phyloP scores from a whole-genome alignment of 2,797 vertebrate species.

The Florisuga fusca region DNA sequence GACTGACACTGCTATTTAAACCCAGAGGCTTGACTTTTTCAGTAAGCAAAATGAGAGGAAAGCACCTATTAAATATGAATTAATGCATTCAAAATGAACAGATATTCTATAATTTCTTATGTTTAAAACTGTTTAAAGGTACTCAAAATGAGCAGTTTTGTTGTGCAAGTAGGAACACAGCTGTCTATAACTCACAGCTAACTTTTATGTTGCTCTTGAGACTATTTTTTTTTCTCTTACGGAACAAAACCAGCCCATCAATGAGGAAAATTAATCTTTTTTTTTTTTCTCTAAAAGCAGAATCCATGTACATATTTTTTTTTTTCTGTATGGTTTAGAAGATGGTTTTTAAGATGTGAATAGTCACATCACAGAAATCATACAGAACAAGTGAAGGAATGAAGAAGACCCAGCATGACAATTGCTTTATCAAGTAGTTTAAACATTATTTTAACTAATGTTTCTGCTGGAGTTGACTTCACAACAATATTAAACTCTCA shows the following conservation, averaged over 20 bases:
- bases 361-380: slow-evolving; percentile 54
- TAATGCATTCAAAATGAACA: background rate
- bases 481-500: slow-evolving; percentile 22
- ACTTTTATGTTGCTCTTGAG: background rate
- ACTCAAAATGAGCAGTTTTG: background rate
- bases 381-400: slow-evolving; percentile 37
- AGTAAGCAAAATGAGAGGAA: background rate
- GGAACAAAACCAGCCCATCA: slow-evolving; percentile 63
- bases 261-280: slow-evolving; percentile 59
- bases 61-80: background rate
- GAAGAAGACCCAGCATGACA: slow-evolving; percentile 17
- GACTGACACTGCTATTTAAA: background rate
- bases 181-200: background rate
- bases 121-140: background rate
- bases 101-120: no score
- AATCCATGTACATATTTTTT: background rate
- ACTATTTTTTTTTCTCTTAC: background rate
- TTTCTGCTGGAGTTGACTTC: background rate
- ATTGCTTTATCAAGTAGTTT: background rate
- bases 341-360: slow-evolving; percentile 51
- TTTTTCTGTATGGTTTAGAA: background rate
- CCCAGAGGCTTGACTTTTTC: background rate
- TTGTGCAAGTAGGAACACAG: background rate
- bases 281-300: slow-evolving; percentile 60
- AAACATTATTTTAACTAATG: background rate